Conservation (phyloP, 2,888 invertebrate genomes). For the Agonum fuliginosum region DNA sequence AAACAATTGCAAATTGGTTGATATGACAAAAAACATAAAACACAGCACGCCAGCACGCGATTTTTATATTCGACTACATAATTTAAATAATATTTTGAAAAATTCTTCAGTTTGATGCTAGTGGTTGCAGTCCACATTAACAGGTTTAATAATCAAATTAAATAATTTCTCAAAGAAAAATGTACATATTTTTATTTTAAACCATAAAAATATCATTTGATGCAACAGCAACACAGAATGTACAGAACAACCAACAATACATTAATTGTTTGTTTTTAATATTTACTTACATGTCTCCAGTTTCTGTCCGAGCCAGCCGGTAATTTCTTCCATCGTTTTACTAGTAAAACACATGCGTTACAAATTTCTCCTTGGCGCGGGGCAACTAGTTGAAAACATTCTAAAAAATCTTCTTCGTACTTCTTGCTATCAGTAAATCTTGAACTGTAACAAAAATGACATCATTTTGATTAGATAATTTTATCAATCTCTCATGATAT, state of each 20-base stretch:
- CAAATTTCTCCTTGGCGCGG: constrained; percentile 88
- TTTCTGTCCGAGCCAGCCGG: constrained; percentile 83
- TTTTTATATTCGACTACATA: too few relatives aligned
- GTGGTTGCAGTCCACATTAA: too few relatives aligned
- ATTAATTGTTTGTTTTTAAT: background rate
- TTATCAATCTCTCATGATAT: background rate
- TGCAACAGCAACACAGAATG: background rate
- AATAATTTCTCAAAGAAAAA: constrained; percentile 7
- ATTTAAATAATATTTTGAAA: too few relatives aligned
- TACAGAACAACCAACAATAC: background rate
- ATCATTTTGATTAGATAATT: constrained; percentile 11
- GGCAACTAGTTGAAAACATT: constrained; percentile 85
- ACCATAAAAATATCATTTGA: too few relatives aligned
- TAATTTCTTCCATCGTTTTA: constrained; percentile 87
- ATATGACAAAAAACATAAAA: constrained; percentile 55
- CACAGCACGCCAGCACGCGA: too few relatives aligned
- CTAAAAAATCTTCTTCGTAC: constrained; percentile 87
- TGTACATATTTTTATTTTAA: too few relatives aligned
- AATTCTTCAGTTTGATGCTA: too few relatives aligned
- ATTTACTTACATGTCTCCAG: constrained; percentile 84
- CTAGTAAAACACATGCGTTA: constrained; percentile 89
- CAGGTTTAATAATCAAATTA: too few relatives aligned
- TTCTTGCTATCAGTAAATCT: constrained; percentile 89
- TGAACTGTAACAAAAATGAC: constrained; percentile 76
- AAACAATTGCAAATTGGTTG: constrained; percentile 19